Evolutionary conservation across 2,888 invertebrate genomes (phyloP).

Genomic region (Andrena minutula): DNA sequence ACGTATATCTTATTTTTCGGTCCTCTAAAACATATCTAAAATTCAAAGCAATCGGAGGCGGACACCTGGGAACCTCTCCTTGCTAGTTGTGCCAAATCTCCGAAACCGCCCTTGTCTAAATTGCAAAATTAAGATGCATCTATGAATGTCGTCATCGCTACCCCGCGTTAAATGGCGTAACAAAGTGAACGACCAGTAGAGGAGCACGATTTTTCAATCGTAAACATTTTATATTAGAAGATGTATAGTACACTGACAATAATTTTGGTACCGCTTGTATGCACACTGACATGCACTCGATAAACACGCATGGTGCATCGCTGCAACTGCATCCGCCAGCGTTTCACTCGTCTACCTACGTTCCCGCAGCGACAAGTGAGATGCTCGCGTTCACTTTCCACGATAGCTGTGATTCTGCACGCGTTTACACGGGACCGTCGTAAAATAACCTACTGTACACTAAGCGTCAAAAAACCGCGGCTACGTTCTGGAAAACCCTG

Average conservation of each 20-base stretch:
- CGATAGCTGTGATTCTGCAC: slow-evolving; percentile 7
- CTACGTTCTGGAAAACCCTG: slow-evolving; percentile 4
- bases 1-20: too few species aligned
- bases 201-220: slow-evolving; percentile 8
- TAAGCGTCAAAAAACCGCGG: slow-evolving; percentile 14
- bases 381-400: slow-evolving; percentile 9
- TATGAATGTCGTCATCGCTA: too few species aligned
- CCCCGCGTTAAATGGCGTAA: not conserved
- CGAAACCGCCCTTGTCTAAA: too few species aligned
- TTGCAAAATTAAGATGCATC: too few species aligned
- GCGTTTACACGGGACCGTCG: not conserved
- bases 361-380: not conserved
- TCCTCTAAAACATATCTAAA: too few species aligned
- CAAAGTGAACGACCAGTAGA: not conserved
- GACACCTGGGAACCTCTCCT: too few species aligned
- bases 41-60: too few species aligned
- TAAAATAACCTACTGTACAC: slow-evolving; percentile 23
- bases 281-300: slow-evolving; percentile 23
- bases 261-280: slow-evolving; percentile 43
- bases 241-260: slow-evolving; percentile 46
- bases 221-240: slow-evolving; percentile 54
- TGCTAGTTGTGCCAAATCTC: too few species aligned
- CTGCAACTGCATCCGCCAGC: not conserved
- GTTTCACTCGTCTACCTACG: slow-evolving; percentile 13
- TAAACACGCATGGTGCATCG: slow-evolving; percentile 13